Base-by-base conservation (phyloP, 2,113 vertebrate genomes). In the Shinisaurus crocodilurus region DNA sequence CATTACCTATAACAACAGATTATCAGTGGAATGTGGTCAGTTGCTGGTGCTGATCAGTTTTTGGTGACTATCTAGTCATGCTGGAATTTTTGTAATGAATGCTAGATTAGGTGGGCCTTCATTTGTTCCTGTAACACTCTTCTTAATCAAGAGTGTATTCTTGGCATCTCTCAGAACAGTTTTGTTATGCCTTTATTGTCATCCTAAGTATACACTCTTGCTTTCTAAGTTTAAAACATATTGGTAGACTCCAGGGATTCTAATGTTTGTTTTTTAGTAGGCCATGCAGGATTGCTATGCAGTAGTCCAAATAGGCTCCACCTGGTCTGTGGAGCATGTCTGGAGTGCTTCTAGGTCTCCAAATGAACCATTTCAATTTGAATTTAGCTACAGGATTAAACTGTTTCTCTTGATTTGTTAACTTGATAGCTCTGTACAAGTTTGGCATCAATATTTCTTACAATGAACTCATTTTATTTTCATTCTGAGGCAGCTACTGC, bases 391-490 rank as follows among this genome's bases (percentile, higher is more conserved):
- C 50, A 69, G 63, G 9, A 93, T 0, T 0, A 85, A 57, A n/a
- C 50, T 75, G 13, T 18, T 18, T 92, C 3, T 50, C 16, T 88
- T 20, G 76, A 18, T 80, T 90, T 91, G 86, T 92, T 45, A 89
- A 20, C 43, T 89, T 88, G 37, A 32, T 9, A 88, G 5, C 60
- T 65, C 16, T 65, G 32, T 48, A 76, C 27, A 40, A 43, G 20
- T 57, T 87, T 93, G 34, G 9, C 60, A 76, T 63, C 54, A 67
- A 45, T 3, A 45, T 82, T 90, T 1, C 1, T 85, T n/a, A n/a
- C n/a, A 70, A 5, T 23, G 48, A 85, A 15, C 63, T 1, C 8
- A 57, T 9, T 18, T 82, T 84, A 67, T 75, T 95, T 91, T 45
- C 9, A 3, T 27, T 82, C 50, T 91, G 3, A 69, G 10, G 1